Conservation (phyloP, 35 echinoderm and acorn worm genomes). For the Acanthaster planci region DNA sequence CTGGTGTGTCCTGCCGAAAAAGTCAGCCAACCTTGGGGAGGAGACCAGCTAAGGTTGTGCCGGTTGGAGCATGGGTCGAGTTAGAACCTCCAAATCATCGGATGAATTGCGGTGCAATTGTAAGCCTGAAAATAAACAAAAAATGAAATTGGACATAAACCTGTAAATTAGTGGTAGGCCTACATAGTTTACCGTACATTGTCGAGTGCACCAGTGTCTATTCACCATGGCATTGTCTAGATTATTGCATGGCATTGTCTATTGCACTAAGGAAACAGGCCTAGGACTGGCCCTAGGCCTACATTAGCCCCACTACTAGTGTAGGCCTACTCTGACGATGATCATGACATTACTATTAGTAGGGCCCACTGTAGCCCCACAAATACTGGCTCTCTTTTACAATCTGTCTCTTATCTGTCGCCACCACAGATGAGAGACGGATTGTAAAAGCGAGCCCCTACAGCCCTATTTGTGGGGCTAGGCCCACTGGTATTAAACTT, state of each 20-base stretch:
- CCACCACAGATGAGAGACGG: too few species aligned
- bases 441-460: too few species aligned
- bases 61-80: slow-evolving; percentile 71
- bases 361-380: too few species aligned
- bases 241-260: background rate
- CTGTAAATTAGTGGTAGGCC: background rate
- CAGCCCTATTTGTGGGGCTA: too few species aligned
- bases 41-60: slow-evolving; percentile 50
- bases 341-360: too few species aligned
- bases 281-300: background rate
- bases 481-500: too few species aligned
- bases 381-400: too few species aligned
- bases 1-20: background rate
- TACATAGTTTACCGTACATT: background rate
- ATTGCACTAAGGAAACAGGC: background rate
- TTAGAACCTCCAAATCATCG: background rate
- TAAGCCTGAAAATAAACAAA: slow-evolving; percentile 26
- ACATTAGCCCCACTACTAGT: background rate
- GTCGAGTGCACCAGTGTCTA: background rate
- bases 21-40: slow-evolving; percentile 28
- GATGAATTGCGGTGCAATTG: slow-evolving; percentile 30
- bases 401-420: too few species aligned
- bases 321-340: too few species aligned
- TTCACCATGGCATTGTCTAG: too few species aligned
- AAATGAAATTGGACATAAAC: background rate